Base-by-base conservation (phyloP, 2,797 vertebrate species). In the Dryobates pubescens region DNA sequence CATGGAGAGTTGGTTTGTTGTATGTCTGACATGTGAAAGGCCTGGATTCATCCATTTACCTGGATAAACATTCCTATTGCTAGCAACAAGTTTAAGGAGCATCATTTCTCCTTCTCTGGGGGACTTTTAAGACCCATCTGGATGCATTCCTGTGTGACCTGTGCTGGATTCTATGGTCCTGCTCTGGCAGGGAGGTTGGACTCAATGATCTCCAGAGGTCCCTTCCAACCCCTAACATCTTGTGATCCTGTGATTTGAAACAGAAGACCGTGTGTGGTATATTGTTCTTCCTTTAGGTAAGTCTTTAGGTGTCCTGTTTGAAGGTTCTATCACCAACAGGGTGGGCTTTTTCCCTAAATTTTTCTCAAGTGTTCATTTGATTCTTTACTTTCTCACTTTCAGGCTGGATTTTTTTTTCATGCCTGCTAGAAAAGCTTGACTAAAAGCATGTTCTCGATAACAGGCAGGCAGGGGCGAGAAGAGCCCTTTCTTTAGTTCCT, bases 381-480 rank as follows among this genome's bases (percentile, higher is more conserved):
- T 79, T 85, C 79, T 86, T 73, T 74, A 63, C 82, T 82, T 89
- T 93, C 90, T 51, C 53, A 41, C 54, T 91, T 90, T 62, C 88
- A 78, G 75, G 89, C 68, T 41, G 41, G 76, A 41, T 91, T 93
- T 88, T 91, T 93, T 88, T 92, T 91, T 94, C 34, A 80, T 69
- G 76, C 83, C 88, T 92, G 19, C 65, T 91, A 63, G 90, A 88
- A 94, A 89, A 89, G 69, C 69, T 89, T 86, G 53, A 72, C 64
- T 94, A 85, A 95, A 92, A 94, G 71, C 83, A 13, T 90, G 70
- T 84, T 95, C 82, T 89, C 86, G 68, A 71, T 94, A 94, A 73
- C 79, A 83, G 92, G 49, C 77, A 92, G 92, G 71, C 80, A 88
- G 90, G 32, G 84, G 51, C 77, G 92, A 71, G 77, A 91, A 89